These are phyloP conservation scores for Anadara kagoshimensis DNA, from an alignment of 1,140 invertebrate species.

Conservation along the genomic window DNA sequence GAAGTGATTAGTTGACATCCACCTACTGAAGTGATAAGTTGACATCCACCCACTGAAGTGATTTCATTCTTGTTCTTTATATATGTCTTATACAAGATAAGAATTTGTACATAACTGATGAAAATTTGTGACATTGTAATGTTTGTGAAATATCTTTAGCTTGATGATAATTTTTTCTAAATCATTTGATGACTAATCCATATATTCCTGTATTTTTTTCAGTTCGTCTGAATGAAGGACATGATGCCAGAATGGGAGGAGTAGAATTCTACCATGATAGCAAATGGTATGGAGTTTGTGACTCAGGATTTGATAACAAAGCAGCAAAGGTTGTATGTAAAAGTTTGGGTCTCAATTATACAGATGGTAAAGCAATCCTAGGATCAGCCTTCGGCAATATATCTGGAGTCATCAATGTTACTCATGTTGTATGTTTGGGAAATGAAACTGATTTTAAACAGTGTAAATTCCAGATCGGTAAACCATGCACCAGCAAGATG, in stretches of 20 bases:
- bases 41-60: too few relatives aligned
- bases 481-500: conserved; percentile 24
- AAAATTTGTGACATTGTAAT: too few relatives aligned
- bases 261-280: conserved; percentile 49
- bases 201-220: too few relatives aligned
- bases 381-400: conserved; percentile 52
- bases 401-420: conserved; percentile 29
- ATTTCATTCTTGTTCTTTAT: too few relatives aligned
- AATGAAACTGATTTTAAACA: conserved; percentile 29
- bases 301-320: conserved; percentile 48
- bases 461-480: conserved; percentile 26
- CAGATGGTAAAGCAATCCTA: conserved; percentile 49
- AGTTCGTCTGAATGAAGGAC: conserved; percentile 57
- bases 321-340: conserved; percentile 55
- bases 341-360: conserved; percentile 48
- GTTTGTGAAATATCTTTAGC: too few relatives aligned
- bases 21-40: too few relatives aligned
- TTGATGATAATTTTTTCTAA: neutral
- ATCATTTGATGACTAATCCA: neutral
- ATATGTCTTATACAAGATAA: too few relatives aligned
- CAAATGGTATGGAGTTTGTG: conserved; percentile 64
- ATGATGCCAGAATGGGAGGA: conserved; percentile 48
- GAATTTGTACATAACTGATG: too few relatives aligned
- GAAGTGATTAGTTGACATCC: too few relatives aligned
- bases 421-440: conserved; percentile 45